These are phyloP conservation scores for Stegastes partitus DNA, from an alignment of 2,113 vertebrate species.

Conservation along the genomic window DNA sequence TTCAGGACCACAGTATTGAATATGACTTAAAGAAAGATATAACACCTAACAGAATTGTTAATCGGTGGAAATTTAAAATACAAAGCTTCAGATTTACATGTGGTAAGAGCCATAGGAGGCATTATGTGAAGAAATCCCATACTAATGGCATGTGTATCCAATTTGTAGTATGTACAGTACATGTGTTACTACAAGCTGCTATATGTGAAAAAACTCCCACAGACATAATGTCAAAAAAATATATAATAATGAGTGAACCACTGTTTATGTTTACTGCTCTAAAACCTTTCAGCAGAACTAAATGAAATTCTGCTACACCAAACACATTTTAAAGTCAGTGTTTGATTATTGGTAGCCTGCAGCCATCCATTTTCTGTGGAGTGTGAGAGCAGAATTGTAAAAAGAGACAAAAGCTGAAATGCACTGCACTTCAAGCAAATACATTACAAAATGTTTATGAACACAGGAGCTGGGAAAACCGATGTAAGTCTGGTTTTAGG, in stretches of 20 bases:
- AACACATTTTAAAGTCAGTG: constrained; percentile 38
- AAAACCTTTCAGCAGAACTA: constrained; percentile 11
- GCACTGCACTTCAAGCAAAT: constrained; percentile 9
- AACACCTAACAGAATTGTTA: no score
- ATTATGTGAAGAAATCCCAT: no score
- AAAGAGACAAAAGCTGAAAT: constrained; percentile 22
- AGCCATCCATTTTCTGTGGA: constrained; percentile 25
- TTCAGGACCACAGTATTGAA: not conserved
- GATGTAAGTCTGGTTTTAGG: not conserved
- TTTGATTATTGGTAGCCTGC: constrained; percentile 29
- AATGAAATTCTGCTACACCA: constrained; percentile 30
- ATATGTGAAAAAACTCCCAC: not conserved
- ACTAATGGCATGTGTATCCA: no score
- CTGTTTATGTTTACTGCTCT: constrained; percentile 22
- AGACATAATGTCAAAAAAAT: not conserved
- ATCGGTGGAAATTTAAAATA: no score
- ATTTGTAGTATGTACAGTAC: not conserved
- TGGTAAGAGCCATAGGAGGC: no score
- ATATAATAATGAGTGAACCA: not conserved
- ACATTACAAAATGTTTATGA: not conserved
- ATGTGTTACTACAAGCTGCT: not conserved
- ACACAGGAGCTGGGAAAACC: not conserved
- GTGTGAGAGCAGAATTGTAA: constrained; percentile 17
- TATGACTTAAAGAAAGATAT: no score
- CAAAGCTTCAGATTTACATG: no score